These are phyloP conservation scores for Catamblyrhynchus diadema DNA, from an alignment of 2,797 vertebrate species.

Conservation along the genomic window DNA sequence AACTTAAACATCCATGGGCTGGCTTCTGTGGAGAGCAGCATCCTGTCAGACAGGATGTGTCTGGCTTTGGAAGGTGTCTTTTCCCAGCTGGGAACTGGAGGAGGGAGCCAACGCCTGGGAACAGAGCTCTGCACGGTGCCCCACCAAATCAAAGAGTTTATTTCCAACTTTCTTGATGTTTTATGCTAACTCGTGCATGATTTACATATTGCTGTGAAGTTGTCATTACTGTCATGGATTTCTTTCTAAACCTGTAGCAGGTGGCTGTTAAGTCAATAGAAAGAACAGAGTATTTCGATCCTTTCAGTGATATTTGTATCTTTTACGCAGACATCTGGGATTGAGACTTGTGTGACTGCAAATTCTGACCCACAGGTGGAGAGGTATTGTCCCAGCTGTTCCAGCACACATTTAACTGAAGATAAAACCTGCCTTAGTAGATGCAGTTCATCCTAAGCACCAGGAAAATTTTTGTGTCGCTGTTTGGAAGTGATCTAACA, in stretches of 20 bases:
- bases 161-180: not conserved
- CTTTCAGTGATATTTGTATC: not conserved
- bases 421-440: not conserved
- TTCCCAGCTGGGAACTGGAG: conserved; percentile 7
- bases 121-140: not conserved
- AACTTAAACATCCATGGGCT: not conserved
- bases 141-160: conserved; percentile 25
- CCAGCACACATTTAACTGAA: not conserved
- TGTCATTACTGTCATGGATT: not conserved
- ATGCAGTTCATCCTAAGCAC: not conserved
- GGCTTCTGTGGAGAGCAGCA: not conserved
- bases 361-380: not conserved
- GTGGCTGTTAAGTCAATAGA: not conserved
- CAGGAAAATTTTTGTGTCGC: not conserved
- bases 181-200: not conserved
- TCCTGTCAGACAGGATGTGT: conserved; percentile 28
- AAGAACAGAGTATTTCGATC: not conserved
- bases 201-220: not conserved
- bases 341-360: not conserved
- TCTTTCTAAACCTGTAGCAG: not conserved
- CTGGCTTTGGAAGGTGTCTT: not conserved
- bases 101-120: conserved; percentile 22
- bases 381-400: not conserved
- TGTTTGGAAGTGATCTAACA: not conserved
- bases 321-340: not conserved